Evolutionary conservation across 2,113 vertebrate genomes (phyloP), one percentile per base, ranked within the genome.

Genomic region (Osmerus eperlanus): DNA sequence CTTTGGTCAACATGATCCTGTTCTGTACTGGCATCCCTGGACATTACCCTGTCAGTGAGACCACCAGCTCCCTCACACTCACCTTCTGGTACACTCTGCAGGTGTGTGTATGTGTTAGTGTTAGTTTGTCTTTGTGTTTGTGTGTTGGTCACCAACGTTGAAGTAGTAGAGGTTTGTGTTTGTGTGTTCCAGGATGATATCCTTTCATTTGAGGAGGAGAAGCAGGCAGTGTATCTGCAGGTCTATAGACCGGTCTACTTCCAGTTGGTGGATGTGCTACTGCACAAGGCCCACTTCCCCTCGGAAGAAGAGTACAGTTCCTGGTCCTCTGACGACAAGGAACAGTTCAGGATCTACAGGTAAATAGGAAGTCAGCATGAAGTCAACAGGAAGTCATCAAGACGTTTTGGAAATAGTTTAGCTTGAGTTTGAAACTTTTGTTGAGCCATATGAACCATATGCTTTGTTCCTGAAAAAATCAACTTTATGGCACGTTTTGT

Each of bases 81-180:
- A 99, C 96, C 58, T 99, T 99, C 92, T 99, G 97, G 96, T 99
- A 98, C 88, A 97, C 96, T 0, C 85, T 99, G 74, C 97, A 99
- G 95, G 96, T 95, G 62, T 56, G 52, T 53, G 2, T n/a, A n/a
- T n/a, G 29, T 41, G 28, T 65, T 41, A 65, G 21, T 32, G 36
- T 47, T 11, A 47, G 41, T 47, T 15, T 16, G n/a, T 15, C 14
- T 62, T 62, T 15, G 16, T 65, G 64, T 21, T 23, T 51, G 21
- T 63, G 28, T 29, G 47, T 65, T 54, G 29, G 29, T 29, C 62
- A 56, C 15, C 54, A n/a, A 5, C 9, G 16, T 56, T 18, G 16
- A 56, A 56, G 54, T 54, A 2, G 12, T 54, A 54, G 9, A 47
- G 18, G 51, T 2, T 29, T 3, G 69, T 36, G 18, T 16, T 4